Percentiles rank a stretch among this genome's conserved stretches.
These are phyloP conservation scores for Plumapathes pennacea DNA, from an alignment of 92 coral and sea anemone genomes.

Conservation along the genomic window DNA sequence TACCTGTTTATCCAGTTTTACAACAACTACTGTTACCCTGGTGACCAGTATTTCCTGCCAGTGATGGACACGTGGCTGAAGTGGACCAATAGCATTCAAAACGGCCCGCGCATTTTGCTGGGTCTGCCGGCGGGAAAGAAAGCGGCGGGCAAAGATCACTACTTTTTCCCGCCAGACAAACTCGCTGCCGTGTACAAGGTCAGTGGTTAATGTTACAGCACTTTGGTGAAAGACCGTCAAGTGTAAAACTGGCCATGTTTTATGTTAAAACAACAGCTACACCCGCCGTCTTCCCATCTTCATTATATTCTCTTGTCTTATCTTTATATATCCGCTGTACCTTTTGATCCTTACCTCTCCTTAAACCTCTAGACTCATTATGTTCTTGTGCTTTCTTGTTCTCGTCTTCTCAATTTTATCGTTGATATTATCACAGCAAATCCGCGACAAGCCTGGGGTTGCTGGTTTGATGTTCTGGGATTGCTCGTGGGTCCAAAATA, in stretches of 20 bases:
- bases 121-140: slow-evolving; percentile 76
- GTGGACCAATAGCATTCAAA: slow-evolving; percentile 66
- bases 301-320: too few species aligned
- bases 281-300: too few species aligned
- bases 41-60: slow-evolving; percentile 55
- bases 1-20: slow-evolving; percentile 84
- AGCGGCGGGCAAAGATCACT: slow-evolving; percentile 71
- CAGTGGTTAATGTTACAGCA: too few species aligned
- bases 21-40: slow-evolving; percentile 87
- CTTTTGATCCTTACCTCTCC: too few species aligned
- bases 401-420: too few species aligned
- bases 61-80: slow-evolving; percentile 81
- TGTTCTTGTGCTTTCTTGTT: too few species aligned
- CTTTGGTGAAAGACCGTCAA: background rate
- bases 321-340: too few species aligned
- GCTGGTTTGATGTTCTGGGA: slow-evolving; percentile 89
- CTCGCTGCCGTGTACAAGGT: slow-evolving; percentile 69
- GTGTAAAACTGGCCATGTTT: too few species aligned
- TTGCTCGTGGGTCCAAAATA: slow-evolving; percentile 85
- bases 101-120: slow-evolving; percentile 71
- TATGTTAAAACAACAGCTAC: too few species aligned
- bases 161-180: slow-evolving; percentile 77
- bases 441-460: slow-evolving; percentile 74
- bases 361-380: too few species aligned
- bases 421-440: slow-evolving; percentile 51